Conservation (phyloP, 2,888 invertebrate genomes). For the Syritta pipiens region DNA sequence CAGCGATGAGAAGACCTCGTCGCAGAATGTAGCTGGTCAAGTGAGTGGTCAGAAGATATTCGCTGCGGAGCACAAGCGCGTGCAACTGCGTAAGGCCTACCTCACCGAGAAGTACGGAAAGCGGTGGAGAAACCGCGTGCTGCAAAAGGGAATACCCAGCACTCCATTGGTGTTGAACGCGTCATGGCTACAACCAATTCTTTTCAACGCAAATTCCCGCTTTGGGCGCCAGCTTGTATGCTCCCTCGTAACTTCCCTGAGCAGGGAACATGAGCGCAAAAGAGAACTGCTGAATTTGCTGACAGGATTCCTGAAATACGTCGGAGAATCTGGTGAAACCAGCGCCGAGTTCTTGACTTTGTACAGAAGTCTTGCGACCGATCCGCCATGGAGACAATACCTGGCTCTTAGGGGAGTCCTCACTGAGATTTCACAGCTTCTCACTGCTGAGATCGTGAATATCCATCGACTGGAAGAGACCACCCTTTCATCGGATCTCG, state of each 20-base stretch:
- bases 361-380: conserved; percentile 90
- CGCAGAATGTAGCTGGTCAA: conserved; percentile 16
- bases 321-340: conserved; percentile 93
- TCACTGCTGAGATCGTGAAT: conserved; percentile 93
- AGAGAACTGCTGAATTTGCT: conserved; percentile 90
- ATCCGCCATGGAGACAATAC: conserved; percentile 96
- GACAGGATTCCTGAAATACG: conserved; percentile 92
- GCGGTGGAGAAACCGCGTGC: conserved; percentile 82
- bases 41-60: conserved; percentile 48
- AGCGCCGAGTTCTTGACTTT: conserved; percentile 94
- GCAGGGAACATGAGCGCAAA: conserved; percentile 84
- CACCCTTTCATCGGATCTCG: conserved; percentile 94
- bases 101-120: conserved; percentile 87
- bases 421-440: conserved; percentile 89
- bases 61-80: conserved; percentile 75
- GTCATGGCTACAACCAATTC: conserved; percentile 92
- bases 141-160: conserved; percentile 75
- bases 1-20: conserved; percentile 35
- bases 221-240: conserved; percentile 94
- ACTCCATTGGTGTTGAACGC: conserved; percentile 81
- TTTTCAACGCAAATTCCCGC: conserved; percentile 95
- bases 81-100: conserved; percentile 80
- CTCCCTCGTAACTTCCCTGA: conserved; percentile 91
- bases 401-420: conserved; percentile 92
- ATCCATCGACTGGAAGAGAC: conserved; percentile 94